Evolutionary conservation across 2,888 invertebrate genomes (phyloP).

Genomic region (Ashinkailepas kermadecensis): DNA sequence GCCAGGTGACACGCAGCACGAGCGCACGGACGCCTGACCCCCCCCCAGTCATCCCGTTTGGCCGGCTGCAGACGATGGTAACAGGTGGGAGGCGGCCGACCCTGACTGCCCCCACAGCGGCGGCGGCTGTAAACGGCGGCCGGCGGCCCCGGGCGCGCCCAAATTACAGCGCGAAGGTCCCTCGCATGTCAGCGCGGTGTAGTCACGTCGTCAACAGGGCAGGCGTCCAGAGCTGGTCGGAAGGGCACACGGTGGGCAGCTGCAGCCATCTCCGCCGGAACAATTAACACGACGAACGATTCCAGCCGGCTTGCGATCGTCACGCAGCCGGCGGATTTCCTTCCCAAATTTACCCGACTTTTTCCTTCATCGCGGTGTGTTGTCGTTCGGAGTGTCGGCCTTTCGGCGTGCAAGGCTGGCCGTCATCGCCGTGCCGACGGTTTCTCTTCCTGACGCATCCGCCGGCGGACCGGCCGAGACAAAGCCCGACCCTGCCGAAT

Average conservation of each 20-base stretch:
- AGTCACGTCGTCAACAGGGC: background rate
- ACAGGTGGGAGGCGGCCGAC: slow-evolving; percentile 16
- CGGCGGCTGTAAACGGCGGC: background rate
- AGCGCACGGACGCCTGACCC: background rate
- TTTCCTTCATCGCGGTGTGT: too few relatives aligned
- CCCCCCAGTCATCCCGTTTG: background rate
- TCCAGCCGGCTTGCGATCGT: too few relatives aligned
- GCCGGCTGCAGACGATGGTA: background rate
- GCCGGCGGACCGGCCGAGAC: background rate
- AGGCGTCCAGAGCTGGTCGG: too few relatives aligned
- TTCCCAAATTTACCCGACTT: too few relatives aligned
- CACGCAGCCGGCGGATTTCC: too few relatives aligned
- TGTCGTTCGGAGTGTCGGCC: too few relatives aligned
- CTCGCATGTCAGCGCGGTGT: background rate
- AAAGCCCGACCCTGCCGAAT: background rate
- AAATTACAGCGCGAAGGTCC: background rate
- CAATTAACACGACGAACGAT: too few relatives aligned
- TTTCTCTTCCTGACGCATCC: slow-evolving; percentile 11
- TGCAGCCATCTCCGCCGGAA: too few relatives aligned
- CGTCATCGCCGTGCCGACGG: background rate
- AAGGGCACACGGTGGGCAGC: too few relatives aligned
- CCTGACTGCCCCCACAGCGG: background rate
- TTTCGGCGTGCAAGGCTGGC: too few relatives aligned
- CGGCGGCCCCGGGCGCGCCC: background rate
- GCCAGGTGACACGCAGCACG: background rate